Evolutionary conservation across 2,113 vertebrate genomes (phyloP), one percentile per base, ranked within the genome.

Genomic region (Alethe castanea): DNA sequence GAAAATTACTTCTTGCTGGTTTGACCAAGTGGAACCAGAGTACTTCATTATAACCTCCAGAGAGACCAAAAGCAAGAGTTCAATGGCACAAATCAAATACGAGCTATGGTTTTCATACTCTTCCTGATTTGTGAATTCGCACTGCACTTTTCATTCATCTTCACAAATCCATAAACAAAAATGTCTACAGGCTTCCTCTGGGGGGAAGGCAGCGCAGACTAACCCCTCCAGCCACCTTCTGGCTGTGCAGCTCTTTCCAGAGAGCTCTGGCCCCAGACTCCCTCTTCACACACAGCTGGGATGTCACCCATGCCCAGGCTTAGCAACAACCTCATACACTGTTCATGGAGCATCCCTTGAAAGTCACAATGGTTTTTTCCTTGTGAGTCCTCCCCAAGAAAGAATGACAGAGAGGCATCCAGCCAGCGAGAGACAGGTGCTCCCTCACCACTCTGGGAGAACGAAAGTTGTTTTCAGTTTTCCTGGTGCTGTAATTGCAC

Each of bases 141-240:
- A 54, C 19, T 44, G 28, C 22, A 8, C 31, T 87, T 85, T 53
- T 45, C 24, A 50, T 10, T 45, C 66, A 45, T 19, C 40, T 52
- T 90, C 14, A 53, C 40, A 88, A 84, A 33, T 28, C 38, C 1
- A 2, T 67, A 50, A 65, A 69, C 42, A 61, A 64, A 74, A 83
- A 56, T 4, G 5, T 52, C 23, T 61, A 52, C 22, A 48, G 38
- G 25, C 8, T 54, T 67, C 9, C 28, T 24, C 40, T 15, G 9
- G 0, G 0, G 17, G 38, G 5, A 59, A 10, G 1, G 3, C 28
- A 54, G 9, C 3, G 13, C n/a, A 53, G 26, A 16, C 19, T 54
- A 62, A 48, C 48, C 31, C 5, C 2, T 7, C 28, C 72, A 45
- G 17, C 17, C 53, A 45, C 12, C 35, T 71, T 38, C 44, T 40